Evolutionary conservation across 2,888 invertebrate species (phyloP).

Genomic region (Lobophora halterata): DNA sequence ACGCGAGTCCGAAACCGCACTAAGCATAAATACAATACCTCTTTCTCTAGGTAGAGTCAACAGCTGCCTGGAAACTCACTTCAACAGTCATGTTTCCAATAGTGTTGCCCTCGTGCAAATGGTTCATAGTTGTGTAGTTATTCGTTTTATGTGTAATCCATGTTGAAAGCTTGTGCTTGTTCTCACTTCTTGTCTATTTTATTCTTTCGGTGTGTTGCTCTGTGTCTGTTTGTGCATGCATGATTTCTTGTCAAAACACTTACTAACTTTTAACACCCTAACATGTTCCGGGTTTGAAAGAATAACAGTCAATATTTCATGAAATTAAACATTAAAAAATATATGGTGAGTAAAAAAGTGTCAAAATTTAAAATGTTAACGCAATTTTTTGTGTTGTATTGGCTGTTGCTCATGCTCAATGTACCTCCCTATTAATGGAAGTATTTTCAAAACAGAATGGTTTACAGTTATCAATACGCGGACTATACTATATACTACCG

Average conservation of each 20-base stretch:
- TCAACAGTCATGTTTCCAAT: no score
- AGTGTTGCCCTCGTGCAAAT: constrained; percentile 12
- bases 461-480: no score
- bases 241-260: constrained; percentile 35
- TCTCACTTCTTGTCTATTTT: constrained; percentile 42
- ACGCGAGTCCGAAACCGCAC: no score
- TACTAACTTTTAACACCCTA: constrained; percentile 45
- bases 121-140: constrained; percentile 26
- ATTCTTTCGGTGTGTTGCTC: constrained; percentile 68
- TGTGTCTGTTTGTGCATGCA: constrained; percentile 56
- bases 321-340: no score
- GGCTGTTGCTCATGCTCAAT: constrained; percentile 5
- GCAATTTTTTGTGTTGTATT: neutral
- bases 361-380: neutral
- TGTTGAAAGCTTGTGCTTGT: constrained; percentile 60
- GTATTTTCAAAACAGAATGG: no score
- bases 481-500: no score
- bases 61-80: no score
- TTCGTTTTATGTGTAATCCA: constrained; percentile 29
- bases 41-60: no score
- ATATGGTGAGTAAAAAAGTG: neutral
- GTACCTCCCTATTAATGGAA: no score
- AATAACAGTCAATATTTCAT: constrained; percentile 4
- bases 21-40: no score
- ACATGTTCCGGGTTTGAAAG: constrained; percentile 35